Percentiles rank a stretch among this genome's conserved stretches.
phyloP scores from a whole-genome alignment of 2,797 vertebrate species.

The Pterois miles region DNA sequence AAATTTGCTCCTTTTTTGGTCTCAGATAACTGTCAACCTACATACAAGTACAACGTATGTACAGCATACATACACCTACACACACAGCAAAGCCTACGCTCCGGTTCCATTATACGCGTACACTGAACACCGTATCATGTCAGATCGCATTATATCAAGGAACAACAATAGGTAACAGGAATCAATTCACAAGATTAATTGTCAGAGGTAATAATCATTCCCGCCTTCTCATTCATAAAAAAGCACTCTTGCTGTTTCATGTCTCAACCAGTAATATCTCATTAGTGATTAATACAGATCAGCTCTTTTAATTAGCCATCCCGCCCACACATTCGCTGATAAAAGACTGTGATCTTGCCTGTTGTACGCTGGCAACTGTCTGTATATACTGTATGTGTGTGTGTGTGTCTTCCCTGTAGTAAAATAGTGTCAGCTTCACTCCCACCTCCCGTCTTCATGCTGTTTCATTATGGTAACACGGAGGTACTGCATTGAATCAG shows the following conservation, averaged over 20 bases:
- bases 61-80: neutral
- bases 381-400: neutral
- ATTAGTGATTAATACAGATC: constrained; percentile 73
- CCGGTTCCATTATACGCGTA: constrained; percentile 4
- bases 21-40: constrained; percentile 5
- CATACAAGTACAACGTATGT: constrained; percentile 8
- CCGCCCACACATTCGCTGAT: constrained; percentile 54
- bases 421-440: constrained; percentile 24
- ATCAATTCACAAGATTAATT: constrained; percentile 54
- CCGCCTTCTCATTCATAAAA: constrained; percentile 61
- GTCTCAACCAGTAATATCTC: constrained; percentile 60
- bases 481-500: neutral
- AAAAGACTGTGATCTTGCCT: constrained; percentile 55
- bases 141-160: constrained; percentile 23
- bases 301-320: constrained; percentile 70
- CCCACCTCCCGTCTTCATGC: constrained; percentile 15
- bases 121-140: constrained; percentile 10
- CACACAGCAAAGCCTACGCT: neutral
- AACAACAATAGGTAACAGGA: constrained; percentile 46
- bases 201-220: constrained; percentile 44
- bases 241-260: constrained; percentile 43
- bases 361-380: constrained; percentile 15
- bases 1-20: constrained; percentile 2
- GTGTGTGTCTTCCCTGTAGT: no score
- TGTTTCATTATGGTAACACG: constrained; percentile 26